Evolutionary conservation across 2,113 vertebrate genomes (phyloP).

Genomic region (Plotosus lineatus): DNA sequence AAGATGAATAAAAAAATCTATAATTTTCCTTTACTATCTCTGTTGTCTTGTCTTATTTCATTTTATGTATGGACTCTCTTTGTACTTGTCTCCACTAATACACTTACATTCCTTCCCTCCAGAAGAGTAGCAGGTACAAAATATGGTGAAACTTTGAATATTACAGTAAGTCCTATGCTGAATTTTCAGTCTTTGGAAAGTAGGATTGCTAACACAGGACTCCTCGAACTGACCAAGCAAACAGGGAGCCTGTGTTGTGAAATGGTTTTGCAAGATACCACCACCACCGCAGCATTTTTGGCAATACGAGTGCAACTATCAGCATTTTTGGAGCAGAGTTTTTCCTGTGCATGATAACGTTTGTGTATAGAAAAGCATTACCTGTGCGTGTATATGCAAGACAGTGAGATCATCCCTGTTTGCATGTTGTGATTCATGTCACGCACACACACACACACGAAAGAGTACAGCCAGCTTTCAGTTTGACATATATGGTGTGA

Average conservation of each 20-base stretch:
- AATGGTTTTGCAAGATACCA: conserved; percentile 71
- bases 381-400: not conserved
- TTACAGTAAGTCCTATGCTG: conserved; percentile 43
- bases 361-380: conserved; percentile 10
- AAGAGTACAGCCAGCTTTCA: conserved; percentile 17
- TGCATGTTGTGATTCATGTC: conserved; percentile 32
- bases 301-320: conserved; percentile 62
- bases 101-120: not conserved
- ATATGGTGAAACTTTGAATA: not conserved
- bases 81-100: not conserved
- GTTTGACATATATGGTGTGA: conserved; percentile 54
- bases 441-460: not conserved
- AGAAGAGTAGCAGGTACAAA: not conserved
- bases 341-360: conserved; percentile 44
- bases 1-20: no score
- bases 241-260: conserved; percentile 61
- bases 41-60: not conserved
- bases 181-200: conserved; percentile 55
- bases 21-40: no score
- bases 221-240: conserved; percentile 48
- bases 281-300: conserved; percentile 54
- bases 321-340: conserved; percentile 57
- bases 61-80: not conserved
- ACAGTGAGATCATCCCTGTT: not conserved
- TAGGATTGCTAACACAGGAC: conserved; percentile 49